These are phyloP conservation scores for Dryas iulia DNA, from an alignment of 1,140 invertebrate genomes.

Conservation along the genomic window DNA sequence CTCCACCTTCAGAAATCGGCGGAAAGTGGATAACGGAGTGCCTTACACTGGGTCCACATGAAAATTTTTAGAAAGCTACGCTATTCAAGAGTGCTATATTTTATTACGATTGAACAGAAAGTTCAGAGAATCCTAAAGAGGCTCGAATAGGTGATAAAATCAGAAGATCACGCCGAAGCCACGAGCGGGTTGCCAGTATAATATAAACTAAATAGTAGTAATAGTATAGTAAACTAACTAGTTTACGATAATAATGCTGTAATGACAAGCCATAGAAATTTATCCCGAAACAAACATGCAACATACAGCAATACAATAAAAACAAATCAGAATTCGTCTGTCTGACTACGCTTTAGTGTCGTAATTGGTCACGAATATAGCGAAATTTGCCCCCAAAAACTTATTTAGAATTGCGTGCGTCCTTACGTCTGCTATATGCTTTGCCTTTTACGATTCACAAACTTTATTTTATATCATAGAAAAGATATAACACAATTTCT, in stretches of 20 bases:
- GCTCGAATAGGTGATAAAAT: too few relatives aligned
- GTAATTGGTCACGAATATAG: slow-evolving; percentile 33
- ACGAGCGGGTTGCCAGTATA: too few relatives aligned
- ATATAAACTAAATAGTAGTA: too few relatives aligned
- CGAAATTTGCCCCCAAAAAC: slow-evolving; percentile 11
- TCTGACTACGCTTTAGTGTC: slow-evolving; percentile 14
- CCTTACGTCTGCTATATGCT: slow-evolving; percentile 29
- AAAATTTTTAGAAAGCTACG: too few relatives aligned
- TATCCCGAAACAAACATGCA: not conserved
- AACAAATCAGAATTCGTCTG: not conserved
- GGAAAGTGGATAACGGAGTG: not conserved
- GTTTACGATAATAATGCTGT: not conserved
- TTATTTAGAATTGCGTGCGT: slow-evolving; percentile 39
- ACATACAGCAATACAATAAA: not conserved
- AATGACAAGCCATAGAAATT: not conserved
- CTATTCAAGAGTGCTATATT: too few relatives aligned
- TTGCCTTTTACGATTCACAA: slow-evolving; percentile 20
- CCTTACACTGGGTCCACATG: too few relatives aligned
- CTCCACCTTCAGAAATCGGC: too few relatives aligned
- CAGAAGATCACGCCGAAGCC: too few relatives aligned
- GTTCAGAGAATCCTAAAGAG: too few relatives aligned
- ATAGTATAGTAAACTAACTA: not conserved
- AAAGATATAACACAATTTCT: not conserved
- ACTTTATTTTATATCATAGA: not conserved
- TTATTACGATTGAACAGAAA: too few relatives aligned